These are phyloP conservation scores for Chloropsis cyanopogon DNA, from an alignment of 2,113 vertebrate species.

Conservation along the genomic window DNA sequence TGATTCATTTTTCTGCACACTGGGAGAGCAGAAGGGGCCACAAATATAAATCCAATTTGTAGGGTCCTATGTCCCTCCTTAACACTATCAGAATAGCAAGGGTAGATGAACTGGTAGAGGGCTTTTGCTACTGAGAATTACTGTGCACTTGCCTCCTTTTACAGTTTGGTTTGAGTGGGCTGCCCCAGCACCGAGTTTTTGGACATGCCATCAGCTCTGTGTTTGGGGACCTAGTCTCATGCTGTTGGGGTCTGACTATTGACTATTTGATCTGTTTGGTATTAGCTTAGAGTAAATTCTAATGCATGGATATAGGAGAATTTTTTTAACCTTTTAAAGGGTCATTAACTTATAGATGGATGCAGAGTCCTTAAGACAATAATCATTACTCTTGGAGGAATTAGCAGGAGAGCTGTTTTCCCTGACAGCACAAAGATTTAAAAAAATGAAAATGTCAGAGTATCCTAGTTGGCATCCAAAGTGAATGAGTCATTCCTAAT, in stretches of 20 bases:
- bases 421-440: background rate
- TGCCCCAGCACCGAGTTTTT: background rate
- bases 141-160: background rate
- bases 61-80: background rate
- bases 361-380: background rate
- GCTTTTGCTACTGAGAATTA: background rate
- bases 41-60: background rate
- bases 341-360: background rate
- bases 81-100: background rate
- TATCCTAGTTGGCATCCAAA: background rate
- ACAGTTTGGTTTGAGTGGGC: background rate
- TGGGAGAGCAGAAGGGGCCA: background rate
- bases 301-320: background rate
- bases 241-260: background rate
- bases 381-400: background rate
- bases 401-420: background rate
- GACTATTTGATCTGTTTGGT: background rate
- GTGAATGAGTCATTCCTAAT: background rate
- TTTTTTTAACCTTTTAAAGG: background rate
- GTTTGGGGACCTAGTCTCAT: fast-evolving
- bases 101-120: background rate
- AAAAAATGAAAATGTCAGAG: background rate
- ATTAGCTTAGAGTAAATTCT: background rate
- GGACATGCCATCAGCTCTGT: background rate
- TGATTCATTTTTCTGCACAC: background rate